Evolutionary conservation across 2,797 vertebrate genomes (phyloP).

Genomic region (Esox lucius): DNA sequence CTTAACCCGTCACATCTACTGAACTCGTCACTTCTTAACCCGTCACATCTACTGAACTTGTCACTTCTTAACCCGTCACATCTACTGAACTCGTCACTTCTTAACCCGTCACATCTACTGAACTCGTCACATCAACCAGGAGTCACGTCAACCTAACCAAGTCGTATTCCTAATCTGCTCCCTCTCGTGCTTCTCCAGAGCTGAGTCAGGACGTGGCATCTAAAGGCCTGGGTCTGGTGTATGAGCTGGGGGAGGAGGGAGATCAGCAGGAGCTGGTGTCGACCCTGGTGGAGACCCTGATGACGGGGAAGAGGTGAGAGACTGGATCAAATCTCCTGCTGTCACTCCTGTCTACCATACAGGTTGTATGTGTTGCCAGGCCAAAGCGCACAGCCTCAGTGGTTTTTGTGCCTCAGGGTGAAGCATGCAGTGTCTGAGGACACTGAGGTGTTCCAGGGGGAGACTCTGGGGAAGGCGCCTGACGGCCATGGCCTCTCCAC

Average conservation of each 20-base stretch:
- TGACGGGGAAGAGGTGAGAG: slow-evolving; percentile 95
- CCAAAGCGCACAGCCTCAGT: neutral
- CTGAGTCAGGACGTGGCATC: slow-evolving; percentile 97
- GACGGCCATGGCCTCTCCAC: slow-evolving; percentile 95
- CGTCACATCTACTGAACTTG: too few species aligned
- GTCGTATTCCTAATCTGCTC: neutral
- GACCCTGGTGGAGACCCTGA: slow-evolving; percentile 93
- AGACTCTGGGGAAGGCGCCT: slow-evolving; percentile 91
- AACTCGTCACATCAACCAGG: too few species aligned
- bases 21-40: too few species aligned
- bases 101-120: too few species aligned
- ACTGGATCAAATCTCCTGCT: too few species aligned
- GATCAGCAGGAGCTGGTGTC: slow-evolving; percentile 96
- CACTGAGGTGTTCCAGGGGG: slow-evolving; percentile 93
- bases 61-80: too few species aligned
- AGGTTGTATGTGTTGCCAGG: too few species aligned
- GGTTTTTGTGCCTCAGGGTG: slow-evolving; percentile 67
- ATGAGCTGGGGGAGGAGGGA: slow-evolving; percentile 90
- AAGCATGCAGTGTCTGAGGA: slow-evolving; percentile 90
- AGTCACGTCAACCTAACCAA: too few species aligned
- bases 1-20: too few species aligned
- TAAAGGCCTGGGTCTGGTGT: slow-evolving; percentile 96
- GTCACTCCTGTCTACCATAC: too few species aligned
- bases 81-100: too few species aligned
- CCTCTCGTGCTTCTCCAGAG: slow-evolving; percentile 70